These are phyloP conservation scores for Lethenteron reissneri DNA, from an alignment of 2,113 vertebrate species.

Conservation along the genomic window DNA sequence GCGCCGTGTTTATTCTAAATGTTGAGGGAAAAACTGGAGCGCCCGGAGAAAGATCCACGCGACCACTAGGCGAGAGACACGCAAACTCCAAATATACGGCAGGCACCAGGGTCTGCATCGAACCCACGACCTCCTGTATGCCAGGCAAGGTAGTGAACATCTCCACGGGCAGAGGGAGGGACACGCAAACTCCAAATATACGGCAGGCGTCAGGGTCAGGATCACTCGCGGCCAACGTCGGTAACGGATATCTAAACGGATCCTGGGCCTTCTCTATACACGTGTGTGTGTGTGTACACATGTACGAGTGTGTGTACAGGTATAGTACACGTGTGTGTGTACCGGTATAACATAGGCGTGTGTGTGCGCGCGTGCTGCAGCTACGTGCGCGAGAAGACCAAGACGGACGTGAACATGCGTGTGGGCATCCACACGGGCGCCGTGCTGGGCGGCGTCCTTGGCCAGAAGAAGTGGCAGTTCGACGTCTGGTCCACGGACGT, in stretches of 20 bases:
- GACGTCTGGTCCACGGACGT: constrained; percentile 90
- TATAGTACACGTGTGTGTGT: not conserved
- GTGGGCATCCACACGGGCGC: constrained; percentile 77
- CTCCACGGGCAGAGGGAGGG: too few relatives aligned
- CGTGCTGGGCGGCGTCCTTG: constrained; percentile 63
- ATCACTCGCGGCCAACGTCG: too few relatives aligned
- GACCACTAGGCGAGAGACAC: too few relatives aligned
- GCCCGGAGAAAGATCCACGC: too few relatives aligned
- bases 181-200: too few relatives aligned
- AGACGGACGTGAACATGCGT: constrained; percentile 75
- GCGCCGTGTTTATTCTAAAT: too few relatives aligned
- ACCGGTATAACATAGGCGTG: not conserved
- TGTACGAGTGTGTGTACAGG: not conserved
- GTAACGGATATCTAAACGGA: not conserved
- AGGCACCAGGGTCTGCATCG: too few relatives aligned
- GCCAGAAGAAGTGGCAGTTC: constrained; percentile 86
- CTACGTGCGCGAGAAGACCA: constrained; percentile 67
- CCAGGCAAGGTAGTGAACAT: too few relatives aligned
- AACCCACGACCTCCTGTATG: too few relatives aligned
- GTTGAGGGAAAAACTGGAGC: too few relatives aligned
- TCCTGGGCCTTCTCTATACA: not conserved
- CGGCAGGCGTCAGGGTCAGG: too few relatives aligned
- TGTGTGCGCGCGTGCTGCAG: constrained; percentile 17
- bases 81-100: too few relatives aligned
- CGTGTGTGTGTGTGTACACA: not conserved